Evolutionary conservation across 1,140 invertebrate species (phyloP).

Genomic region (Potamilus streckersoni): DNA sequence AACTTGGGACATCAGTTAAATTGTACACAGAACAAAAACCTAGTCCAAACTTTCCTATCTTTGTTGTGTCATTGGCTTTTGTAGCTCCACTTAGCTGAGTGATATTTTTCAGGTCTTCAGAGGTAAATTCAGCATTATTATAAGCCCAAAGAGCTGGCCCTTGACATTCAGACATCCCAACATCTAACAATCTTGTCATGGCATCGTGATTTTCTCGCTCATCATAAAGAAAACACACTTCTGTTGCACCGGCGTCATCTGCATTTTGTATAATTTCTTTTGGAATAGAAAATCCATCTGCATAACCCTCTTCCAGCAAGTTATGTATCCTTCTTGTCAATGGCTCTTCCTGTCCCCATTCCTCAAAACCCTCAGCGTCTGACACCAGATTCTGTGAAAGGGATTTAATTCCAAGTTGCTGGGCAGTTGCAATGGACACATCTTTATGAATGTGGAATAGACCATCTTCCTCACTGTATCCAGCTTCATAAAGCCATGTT

Average conservation of each 20-base stretch:
- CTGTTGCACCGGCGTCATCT: conserved; percentile 61
- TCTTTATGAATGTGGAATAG: conserved; percentile 34
- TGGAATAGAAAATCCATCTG: conserved; percentile 52
- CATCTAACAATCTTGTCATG: conserved; percentile 40
- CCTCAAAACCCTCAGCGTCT: conserved; percentile 23
- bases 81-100: conserved; percentile 51
- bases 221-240: conserved; percentile 57
- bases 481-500: conserved; percentile 4
- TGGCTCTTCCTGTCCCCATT: conserved; percentile 47
- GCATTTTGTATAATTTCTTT: conserved; percentile 68
- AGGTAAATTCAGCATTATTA: conserved; percentile 49
- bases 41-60: conserved; percentile 59
- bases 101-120: conserved; percentile 47
- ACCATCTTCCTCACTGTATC: conserved; percentile 32
- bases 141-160: conserved; percentile 51
- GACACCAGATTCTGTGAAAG: conserved; percentile 29
- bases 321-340: conserved; percentile 41
- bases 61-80: conserved; percentile 46
- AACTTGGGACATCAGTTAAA: conserved; percentile 63
- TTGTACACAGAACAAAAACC: conserved; percentile 65
- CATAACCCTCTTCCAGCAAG: conserved; percentile 41
- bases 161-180: conserved; percentile 45
- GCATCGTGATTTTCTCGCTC: conserved; percentile 49
- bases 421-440: conserved; percentile 22
- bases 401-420: conserved; percentile 40